These are phyloP conservation scores for Orientallactaga bullata DNA, from an alignment of 2,113 vertebrate genomes.

Conservation along the genomic window DNA sequence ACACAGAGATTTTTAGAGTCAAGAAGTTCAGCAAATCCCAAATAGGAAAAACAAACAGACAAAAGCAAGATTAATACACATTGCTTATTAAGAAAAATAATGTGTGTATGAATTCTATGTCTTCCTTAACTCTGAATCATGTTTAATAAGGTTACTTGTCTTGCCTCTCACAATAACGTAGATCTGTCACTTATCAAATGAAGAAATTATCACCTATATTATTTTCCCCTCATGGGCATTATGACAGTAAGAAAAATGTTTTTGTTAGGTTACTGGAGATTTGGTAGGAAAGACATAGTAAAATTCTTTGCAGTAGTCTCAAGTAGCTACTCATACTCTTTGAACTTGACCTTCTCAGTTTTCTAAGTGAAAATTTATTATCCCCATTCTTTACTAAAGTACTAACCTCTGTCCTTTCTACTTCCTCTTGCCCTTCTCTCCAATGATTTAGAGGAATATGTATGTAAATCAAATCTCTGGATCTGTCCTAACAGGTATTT, in stretches of 20 bases:
- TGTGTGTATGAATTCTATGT: neutral
- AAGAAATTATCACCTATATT: slow-evolving; percentile 23
- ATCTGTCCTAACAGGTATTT: neutral
- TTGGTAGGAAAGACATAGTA: neutral
- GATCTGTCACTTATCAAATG: slow-evolving; percentile 40
- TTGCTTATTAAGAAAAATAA: neutral
- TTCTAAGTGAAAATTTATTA: slow-evolving; percentile 15
- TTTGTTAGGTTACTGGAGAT: slow-evolving; percentile 30
- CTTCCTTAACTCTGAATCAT: neutral
- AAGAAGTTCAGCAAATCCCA: slow-evolving; percentile 1
- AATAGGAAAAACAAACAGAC: neutral
- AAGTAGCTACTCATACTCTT: neutral
- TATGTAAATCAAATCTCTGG: slow-evolving; percentile 1
- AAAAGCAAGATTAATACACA: neutral
- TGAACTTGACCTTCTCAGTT: neutral
- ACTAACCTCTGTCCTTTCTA: slow-evolving; percentile 33
- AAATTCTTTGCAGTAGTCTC: slow-evolving; percentile 15
- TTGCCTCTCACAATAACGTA: neutral
- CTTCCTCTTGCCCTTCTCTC: neutral
- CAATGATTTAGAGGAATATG: slow-evolving; percentile 19
- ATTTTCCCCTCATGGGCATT: neutral
- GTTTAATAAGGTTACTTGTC: neutral
- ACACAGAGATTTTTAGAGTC: neutral
- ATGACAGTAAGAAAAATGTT: neutral
- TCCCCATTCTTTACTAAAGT: neutral